Evolutionary conservation across 2,797 vertebrate genomes (phyloP).

Genomic region (Ceyx erithaca): DNA sequence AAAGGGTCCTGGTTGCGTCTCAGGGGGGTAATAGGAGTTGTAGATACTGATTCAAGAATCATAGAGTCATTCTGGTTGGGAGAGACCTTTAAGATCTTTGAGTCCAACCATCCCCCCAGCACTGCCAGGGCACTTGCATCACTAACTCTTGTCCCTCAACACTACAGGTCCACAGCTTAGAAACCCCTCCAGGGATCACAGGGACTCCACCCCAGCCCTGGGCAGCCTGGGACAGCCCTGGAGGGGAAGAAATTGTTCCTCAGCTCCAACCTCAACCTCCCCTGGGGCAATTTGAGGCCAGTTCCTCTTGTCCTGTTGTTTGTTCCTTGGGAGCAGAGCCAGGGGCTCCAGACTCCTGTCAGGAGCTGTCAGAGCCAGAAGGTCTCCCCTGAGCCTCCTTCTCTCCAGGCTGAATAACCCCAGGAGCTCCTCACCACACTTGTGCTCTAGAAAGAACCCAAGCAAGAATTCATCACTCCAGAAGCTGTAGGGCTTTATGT

Average conservation of each 20-base stretch:
- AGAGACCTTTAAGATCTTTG: background rate
- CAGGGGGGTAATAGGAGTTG: rapidly evolving
- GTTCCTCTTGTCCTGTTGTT: no score
- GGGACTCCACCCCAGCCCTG: no score
- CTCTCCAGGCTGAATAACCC: no score
- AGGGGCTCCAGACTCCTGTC: no score
- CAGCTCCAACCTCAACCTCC: no score
- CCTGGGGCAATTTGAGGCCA: no score
- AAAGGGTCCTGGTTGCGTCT: rapidly evolving
- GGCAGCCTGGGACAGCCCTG: no score
- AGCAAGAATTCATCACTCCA: rapidly evolving
- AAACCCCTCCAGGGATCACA: background rate
- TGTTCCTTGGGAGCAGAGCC: no score
- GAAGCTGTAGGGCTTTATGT: background rate
- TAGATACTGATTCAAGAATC: rapidly evolving
- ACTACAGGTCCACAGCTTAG: background rate
- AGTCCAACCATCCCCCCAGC: background rate
- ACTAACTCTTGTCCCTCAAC: background rate
- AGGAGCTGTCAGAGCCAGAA: no score
- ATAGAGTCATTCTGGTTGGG: background rate
- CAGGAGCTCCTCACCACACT: background rate
- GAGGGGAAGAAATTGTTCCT: no score
- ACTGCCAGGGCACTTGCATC: background rate
- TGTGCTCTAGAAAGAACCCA: background rate
- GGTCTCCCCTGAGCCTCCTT: no score